Percentiles rank a stretch among this genome's conserved stretches.
Conservation (phyloP, 2,113 vertebrate genomes). For the Gobio gobio region DNA sequence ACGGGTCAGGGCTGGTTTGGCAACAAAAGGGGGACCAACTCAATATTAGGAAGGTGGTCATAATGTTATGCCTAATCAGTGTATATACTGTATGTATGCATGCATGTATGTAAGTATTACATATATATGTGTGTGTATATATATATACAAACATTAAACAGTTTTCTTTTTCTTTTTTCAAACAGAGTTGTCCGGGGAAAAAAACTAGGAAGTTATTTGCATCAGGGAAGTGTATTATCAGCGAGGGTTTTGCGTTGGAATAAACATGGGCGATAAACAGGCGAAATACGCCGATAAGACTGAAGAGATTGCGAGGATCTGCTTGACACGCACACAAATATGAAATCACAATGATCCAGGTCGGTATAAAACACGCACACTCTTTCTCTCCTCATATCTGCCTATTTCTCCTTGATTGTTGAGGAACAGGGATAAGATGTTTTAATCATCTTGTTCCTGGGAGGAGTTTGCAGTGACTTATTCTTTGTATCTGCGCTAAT, state of each 20-base stretch:
- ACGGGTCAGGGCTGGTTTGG: too few species aligned
- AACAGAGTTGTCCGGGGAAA: background rate
- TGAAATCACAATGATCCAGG: slow-evolving; percentile 13
- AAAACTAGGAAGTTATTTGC: slow-evolving; percentile 22
- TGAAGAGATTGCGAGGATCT: slow-evolving; percentile 30
- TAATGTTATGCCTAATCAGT: too few species aligned
- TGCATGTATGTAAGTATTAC: too few species aligned
- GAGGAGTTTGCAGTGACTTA: slow-evolving; percentile 42
- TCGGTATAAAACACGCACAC: background rate
- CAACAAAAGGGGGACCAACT: too few species aligned
- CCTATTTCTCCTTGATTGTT: slow-evolving; percentile 38
- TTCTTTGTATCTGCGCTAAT: slow-evolving; percentile 50
- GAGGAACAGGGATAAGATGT: slow-evolving; percentile 38
- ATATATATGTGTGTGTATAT: background rate
- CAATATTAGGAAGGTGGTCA: too few species aligned
- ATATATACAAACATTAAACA: background rate
- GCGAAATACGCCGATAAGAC: slow-evolving; percentile 23
- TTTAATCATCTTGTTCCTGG: slow-evolving; percentile 43
- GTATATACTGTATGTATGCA: too few species aligned
- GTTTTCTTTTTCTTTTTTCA: slow-evolving; percentile 37
- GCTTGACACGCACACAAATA: slow-evolving; percentile 24
- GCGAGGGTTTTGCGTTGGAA: background rate
- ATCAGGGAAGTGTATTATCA: slow-evolving; percentile 32
- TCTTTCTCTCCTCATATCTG: background rate
- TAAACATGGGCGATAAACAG: slow-evolving; percentile 21